These are phyloP conservation scores for Nephila pilipes DNA, from an alignment of 1,140 invertebrate genomes.

Conservation along the genomic window DNA sequence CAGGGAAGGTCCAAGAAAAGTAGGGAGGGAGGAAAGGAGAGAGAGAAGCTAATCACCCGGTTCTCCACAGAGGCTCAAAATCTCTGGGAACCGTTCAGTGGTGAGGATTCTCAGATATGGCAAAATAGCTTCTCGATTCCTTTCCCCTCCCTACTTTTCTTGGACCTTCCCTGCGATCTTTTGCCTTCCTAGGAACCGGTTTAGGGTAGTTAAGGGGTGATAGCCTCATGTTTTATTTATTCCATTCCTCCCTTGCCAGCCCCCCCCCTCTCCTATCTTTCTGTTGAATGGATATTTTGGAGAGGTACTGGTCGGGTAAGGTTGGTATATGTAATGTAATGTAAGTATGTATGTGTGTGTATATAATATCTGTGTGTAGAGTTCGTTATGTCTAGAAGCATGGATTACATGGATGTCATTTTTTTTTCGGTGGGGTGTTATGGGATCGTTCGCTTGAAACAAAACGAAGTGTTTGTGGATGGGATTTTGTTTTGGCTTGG, in stretches of 20 bases:
- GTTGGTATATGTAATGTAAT: slow-evolving; percentile 31
- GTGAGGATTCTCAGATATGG: too few species aligned
- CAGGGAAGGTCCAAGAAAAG: background rate
- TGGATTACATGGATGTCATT: background rate
- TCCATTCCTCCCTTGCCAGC: background rate
- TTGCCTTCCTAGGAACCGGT: slow-evolving; percentile 60
- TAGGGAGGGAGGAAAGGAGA: background rate
- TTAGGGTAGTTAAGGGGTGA: slow-evolving; percentile 74
- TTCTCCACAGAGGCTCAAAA: slow-evolving; percentile 41
- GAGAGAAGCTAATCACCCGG: slow-evolving; percentile 11
- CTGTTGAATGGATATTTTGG: slow-evolving; percentile 26
- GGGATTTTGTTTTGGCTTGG: background rate
- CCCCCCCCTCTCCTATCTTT: background rate
- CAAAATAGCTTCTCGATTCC: slow-evolving; percentile 19
- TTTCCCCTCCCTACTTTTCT: background rate
- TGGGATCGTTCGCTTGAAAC: background rate
- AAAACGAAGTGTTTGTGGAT: slow-evolving; percentile 6
- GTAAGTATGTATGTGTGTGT: slow-evolving; percentile 20
- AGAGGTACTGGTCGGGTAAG: slow-evolving; percentile 40
- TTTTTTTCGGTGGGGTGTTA: background rate
- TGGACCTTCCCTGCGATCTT: slow-evolving; percentile 14
- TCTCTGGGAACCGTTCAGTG: slow-evolving; percentile 5
- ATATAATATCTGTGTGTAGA: background rate
- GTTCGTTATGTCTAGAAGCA: slow-evolving; percentile 23
- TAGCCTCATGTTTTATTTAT: slow-evolving; percentile 71